Conservation (phyloP, 53 echinoderm and acorn worm genomes). For the Holothuria leucospilota region DNA sequence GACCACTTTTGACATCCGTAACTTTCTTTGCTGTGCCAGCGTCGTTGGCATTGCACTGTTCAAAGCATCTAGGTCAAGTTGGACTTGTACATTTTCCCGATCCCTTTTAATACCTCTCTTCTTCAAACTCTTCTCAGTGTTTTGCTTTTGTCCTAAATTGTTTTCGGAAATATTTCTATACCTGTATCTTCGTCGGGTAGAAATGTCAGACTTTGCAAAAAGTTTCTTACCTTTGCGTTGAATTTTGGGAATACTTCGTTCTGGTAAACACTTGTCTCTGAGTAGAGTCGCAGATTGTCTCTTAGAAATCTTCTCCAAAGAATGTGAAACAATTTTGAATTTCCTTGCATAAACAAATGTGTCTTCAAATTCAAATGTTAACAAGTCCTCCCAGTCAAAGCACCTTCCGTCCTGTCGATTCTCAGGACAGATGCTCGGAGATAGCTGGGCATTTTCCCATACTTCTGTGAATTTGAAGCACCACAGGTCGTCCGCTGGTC, state of each 20-base stretch:
- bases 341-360: no score
- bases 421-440: no score
- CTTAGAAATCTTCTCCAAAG: no score
- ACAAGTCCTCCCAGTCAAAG: no score
- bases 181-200: neutral
- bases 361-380: no score
- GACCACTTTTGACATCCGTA: neutral
- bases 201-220: conserved; percentile 3
- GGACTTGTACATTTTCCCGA: neutral
- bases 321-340: no score
- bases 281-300: neutral
- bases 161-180: neutral
- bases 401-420: no score
- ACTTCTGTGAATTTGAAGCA: conserved; percentile 48
- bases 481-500: conserved; percentile 40
- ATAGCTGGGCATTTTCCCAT: neutral
- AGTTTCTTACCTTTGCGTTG: conserved; percentile 1
- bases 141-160: neutral
- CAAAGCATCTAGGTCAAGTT: neutral
- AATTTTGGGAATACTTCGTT: no score
- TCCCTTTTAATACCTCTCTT: neutral
- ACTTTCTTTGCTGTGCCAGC: neutral
- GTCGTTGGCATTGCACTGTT: neutral
- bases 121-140: neutral
- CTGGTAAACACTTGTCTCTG: conserved; percentile 12